Evolutionary conservation across 2,797 vertebrate genomes (phyloP).

Genomic region (Apodemus agrarius): DNA sequence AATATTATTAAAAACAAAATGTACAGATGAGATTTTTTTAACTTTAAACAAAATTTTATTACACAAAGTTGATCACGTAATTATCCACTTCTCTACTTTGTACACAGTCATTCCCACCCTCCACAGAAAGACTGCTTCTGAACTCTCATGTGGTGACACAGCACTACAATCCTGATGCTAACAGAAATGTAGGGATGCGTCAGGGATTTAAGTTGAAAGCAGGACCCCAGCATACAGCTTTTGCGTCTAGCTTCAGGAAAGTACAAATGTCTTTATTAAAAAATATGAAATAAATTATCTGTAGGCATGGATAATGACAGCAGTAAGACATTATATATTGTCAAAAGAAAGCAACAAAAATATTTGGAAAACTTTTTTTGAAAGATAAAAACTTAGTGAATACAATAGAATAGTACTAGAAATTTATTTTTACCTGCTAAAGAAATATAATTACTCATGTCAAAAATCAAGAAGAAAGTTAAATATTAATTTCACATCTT

Average conservation of each 20-base stretch:
- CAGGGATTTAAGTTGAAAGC: background rate
- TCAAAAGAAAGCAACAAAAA: background rate
- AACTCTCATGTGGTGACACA: background rate
- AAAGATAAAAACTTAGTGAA: background rate
- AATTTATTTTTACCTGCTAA: background rate
- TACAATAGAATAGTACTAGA: background rate
- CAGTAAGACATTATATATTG: background rate
- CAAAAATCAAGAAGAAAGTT: background rate
- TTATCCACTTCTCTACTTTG: background rate
- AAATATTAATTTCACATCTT: background rate
- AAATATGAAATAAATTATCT: background rate
- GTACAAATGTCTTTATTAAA: background rate
- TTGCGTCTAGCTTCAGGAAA: background rate
- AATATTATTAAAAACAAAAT: background rate
- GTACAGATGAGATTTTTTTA: background rate
- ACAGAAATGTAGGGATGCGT: background rate
- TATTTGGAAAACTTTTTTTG: background rate
- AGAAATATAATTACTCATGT: background rate
- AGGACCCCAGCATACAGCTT: background rate
- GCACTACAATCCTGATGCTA: no score
- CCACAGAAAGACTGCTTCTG: background rate
- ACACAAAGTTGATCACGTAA: background rate
- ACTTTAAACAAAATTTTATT: background rate
- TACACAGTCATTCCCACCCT: background rate
- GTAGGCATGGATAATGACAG: background rate